Evolutionary conservation across 2,888 invertebrate species (phyloP).

Genomic region (Acanthococcus lagerstroemiae): DNA sequence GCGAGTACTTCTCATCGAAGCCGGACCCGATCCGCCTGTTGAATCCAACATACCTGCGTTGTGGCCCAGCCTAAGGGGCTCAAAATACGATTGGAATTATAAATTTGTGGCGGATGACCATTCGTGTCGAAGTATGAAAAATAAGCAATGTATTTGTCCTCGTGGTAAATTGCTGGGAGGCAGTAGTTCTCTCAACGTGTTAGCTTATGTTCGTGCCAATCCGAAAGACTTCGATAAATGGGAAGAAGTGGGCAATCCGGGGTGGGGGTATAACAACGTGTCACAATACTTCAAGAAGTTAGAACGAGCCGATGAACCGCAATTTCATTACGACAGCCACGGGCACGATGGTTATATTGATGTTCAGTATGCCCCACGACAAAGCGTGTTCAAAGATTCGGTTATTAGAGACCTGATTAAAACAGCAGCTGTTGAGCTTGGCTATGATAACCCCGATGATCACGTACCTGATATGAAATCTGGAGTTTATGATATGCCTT

Average conservation of each 20-base stretch:
- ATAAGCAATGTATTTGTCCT: not conserved
- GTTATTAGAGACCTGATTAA: no score
- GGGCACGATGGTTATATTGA: no score
- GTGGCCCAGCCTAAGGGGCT: conserved; percentile 39
- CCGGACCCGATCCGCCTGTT: no score
- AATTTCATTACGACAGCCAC: not conserved
- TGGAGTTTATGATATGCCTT: no score
- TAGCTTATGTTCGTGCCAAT: conserved; percentile 31
- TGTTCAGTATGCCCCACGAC: no score
- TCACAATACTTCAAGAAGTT: conserved; percentile 33
- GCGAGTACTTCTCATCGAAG: conserved; percentile 45
- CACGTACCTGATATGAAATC: no score
- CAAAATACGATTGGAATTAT: conserved; percentile 42
- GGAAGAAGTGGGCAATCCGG: conserved; percentile 24
- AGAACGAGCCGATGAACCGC: not conserved
- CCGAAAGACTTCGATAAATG: conserved; percentile 27
- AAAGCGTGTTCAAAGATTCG: no score
- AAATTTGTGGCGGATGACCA: conserved; percentile 43
- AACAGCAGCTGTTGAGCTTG: no score
- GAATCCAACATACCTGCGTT: conserved; percentile 45
- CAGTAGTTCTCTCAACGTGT: conserved; percentile 30
- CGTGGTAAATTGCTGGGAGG: conserved; percentile 32
- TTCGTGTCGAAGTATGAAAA: conserved; percentile 35
- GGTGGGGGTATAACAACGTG: conserved; percentile 31
- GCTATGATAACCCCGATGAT: no score